Conservation (phyloP, 1,140 invertebrate genomes). For the Macrocentrus cingulum region DNA sequence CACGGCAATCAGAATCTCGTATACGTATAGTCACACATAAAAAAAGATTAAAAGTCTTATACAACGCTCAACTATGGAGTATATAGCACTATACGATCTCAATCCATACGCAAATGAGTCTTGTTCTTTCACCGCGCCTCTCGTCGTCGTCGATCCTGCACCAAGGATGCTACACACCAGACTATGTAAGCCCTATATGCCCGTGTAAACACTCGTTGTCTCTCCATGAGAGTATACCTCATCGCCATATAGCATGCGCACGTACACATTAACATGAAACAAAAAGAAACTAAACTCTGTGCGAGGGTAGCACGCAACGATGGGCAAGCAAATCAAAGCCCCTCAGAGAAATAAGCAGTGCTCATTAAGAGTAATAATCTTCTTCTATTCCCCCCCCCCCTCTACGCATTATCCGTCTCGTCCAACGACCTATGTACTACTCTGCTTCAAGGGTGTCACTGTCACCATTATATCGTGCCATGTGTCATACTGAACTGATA, state of each 20-base stretch:
- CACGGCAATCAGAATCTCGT: no score
- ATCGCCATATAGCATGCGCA: not conserved
- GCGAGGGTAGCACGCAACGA: constrained; percentile 11
- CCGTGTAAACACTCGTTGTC: constrained; percentile 8
- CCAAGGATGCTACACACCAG: not conserved
- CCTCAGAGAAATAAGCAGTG: constrained; percentile 56
- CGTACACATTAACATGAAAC: not conserved
- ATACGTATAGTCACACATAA: no score
- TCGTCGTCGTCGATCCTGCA: not conserved
- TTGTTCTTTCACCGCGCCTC: not conserved
- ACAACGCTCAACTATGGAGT: no score
- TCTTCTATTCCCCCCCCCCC: constrained; percentile 30
- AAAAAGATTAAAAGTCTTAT: no score
- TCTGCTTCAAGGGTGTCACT: constrained; percentile 56
- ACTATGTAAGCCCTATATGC: not conserved
- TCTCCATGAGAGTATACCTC: constrained; percentile 1
- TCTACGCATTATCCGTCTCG: not conserved
- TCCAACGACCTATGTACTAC: not conserved
- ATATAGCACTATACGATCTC: constrained; percentile 54
- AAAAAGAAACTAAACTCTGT: not conserved
- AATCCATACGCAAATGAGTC: constrained; percentile 57
- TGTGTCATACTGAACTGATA: constrained; percentile 39
- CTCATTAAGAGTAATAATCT: constrained; percentile 57
- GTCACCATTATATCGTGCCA: constrained; percentile 49
- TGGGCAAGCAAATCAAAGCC: constrained; percentile 48